Evolutionary conservation across 2,113 vertebrate species (phyloP), one percentile per base, ranked within the genome.

Genomic region (Agapornis roseicollis): DNA sequence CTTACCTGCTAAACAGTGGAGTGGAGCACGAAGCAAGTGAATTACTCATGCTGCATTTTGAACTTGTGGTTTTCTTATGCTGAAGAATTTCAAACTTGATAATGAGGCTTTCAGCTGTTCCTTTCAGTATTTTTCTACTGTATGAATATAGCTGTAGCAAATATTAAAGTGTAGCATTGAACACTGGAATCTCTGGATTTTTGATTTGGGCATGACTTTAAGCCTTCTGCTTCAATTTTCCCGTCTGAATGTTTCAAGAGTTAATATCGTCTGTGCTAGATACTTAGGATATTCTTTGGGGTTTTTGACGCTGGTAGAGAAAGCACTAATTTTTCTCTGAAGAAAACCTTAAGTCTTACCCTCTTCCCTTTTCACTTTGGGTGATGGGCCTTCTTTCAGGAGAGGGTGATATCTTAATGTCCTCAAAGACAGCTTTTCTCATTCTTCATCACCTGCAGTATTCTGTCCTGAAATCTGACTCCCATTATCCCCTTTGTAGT

Each of bases 361-460:
- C 50, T 85, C 84, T 85, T 90, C 80, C 42, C 58, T 90, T 92
- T 90, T 97, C 91, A 80, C 88, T 97, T 93, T 96, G 97, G 98
- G 97, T 98, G 98, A 97, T 84, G 98, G 98, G 95, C 81, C 89
- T 96, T 96, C 31, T 93, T 42, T 94, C 94, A 83, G 44, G 77
- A 86, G 93, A 83, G 81, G 80, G 81, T 91, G 86, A 19, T 80
- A 77, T 63, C 91, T 96, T 96, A 10, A 68, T 71, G 88, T 92
- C 93, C 73, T 97, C 81, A 83, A 88, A 96, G 95, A 85, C 94
- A 91, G 89, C 68, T 85, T 93, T 88, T 95, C 85, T 96, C 70
- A 97, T 92, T 96, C 95, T 97, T 96, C 96, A 52, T 95, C 94
- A 31, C 71, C 95, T 97, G 91, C 92, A 85, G 91, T 94, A 86